These are phyloP conservation scores for Iselma pallidipennis DNA, from an alignment of 2,888 invertebrate genomes.

Conservation along the genomic window DNA sequence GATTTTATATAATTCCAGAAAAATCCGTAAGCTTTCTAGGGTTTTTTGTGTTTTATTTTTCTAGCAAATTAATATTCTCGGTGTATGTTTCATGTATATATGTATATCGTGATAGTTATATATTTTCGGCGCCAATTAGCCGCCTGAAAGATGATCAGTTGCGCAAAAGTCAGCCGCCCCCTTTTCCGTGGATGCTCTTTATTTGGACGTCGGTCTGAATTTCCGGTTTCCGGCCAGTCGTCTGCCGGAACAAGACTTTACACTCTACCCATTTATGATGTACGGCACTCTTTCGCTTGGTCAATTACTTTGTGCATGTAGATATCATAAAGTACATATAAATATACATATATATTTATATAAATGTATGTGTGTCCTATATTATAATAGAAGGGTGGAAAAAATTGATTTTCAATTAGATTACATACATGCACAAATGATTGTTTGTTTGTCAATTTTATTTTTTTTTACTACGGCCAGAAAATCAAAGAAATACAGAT, in stretches of 20 bases:
- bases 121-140: constrained; percentile 49
- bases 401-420: background rate
- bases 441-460: no score
- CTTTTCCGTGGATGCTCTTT: constrained; percentile 48
- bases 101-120: background rate
- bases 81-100: background rate
- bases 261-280: constrained; percentile 55
- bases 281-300: constrained; percentile 38
- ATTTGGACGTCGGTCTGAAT: constrained; percentile 56
- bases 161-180: constrained; percentile 33
- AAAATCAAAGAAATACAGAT: no score
- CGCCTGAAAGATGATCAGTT: constrained; percentile 52
- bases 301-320: constrained; percentile 30
- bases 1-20: no score
- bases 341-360: background rate
- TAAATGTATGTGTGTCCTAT: background rate
- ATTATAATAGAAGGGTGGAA: background rate
- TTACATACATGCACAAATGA: background rate
- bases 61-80: constrained; percentile 21
- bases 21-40: no score
- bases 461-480: background rate
- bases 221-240: constrained; percentile 56
- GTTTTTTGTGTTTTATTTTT: no score
- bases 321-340: background rate
- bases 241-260: constrained; percentile 57